Evolutionary conservation across 2,888 invertebrate species (phyloP).

Genomic region (Alcis repandata): DNA sequence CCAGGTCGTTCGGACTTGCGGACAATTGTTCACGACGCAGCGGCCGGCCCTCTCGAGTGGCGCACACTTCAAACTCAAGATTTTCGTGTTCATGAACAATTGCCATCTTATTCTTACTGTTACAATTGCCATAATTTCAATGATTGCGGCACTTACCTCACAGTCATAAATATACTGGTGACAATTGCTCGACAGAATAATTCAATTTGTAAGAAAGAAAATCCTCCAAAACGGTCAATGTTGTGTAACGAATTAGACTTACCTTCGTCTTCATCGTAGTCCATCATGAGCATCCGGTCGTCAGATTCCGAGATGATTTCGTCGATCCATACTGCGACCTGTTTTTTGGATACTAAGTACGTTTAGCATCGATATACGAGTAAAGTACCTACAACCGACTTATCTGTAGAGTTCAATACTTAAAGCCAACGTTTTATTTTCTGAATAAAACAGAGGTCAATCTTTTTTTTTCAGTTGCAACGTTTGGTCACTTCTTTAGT

Average conservation of each 20-base stretch:
- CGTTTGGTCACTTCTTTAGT: no score
- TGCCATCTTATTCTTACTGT: no score
- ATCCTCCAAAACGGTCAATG: background rate
- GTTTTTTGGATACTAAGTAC: background rate
- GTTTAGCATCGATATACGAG: no score
- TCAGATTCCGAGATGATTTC: slow-evolving; percentile 78
- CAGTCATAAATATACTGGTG: slow-evolving; percentile 46
- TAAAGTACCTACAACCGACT: no score
- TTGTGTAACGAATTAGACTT: slow-evolving; percentile 41
- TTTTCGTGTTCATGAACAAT: slow-evolving; percentile 59
- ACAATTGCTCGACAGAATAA: slow-evolving; percentile 58
- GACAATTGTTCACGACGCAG: slow-evolving; percentile 63
- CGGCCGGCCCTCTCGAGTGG: slow-evolving; percentile 42
- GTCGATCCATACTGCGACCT: slow-evolving; percentile 82
- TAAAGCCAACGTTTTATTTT: no score
- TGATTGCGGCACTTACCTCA: slow-evolving; percentile 58
- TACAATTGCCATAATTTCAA: slow-evolving; percentile 73
- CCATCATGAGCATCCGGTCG: slow-evolving; percentile 83
- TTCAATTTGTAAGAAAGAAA: background rate
- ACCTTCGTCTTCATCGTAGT: slow-evolving; percentile 82
- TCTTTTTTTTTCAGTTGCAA: no score
- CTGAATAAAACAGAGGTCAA: no score
- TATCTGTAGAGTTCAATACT: no score
- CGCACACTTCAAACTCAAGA: background rate
- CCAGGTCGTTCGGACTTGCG: slow-evolving; percentile 56